Conservation (phyloP, 2,888 invertebrate genomes). For the Drosophila crucigera region DNA sequence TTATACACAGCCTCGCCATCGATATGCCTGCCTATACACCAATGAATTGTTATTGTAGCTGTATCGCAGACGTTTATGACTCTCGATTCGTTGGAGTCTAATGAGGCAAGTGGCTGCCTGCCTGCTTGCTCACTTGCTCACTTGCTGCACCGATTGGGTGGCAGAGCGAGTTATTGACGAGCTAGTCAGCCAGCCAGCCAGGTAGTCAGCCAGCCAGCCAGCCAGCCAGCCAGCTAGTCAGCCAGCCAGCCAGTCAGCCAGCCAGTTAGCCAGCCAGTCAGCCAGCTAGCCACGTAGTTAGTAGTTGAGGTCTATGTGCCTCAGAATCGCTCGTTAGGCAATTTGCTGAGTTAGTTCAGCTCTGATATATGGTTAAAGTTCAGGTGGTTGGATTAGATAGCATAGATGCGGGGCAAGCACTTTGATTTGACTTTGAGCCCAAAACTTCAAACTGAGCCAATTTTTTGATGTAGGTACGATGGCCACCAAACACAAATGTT, state of each 20-base stretch:
- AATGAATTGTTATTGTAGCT: slow-evolving; percentile 64
- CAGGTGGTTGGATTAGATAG: slow-evolving; percentile 57
- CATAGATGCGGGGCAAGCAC: slow-evolving; percentile 57
- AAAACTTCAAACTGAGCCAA: slow-evolving; percentile 48
- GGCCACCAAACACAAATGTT: slow-evolving; percentile 38
- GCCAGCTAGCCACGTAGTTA: background rate
- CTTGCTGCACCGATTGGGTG: slow-evolving; percentile 58
- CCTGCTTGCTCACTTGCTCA: background rate
- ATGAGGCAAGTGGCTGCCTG: slow-evolving; percentile 67
- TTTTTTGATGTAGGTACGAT: slow-evolving; percentile 64
- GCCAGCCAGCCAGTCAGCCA: background rate
- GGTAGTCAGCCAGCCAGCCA: background rate
- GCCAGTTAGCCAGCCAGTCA: slow-evolving; percentile 7
- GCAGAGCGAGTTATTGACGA: slow-evolving; percentile 46
- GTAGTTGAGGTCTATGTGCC: background rate
- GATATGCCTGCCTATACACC: slow-evolving; percentile 32
- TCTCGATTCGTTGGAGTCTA: slow-evolving; percentile 75
- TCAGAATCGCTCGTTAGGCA: slow-evolving; percentile 4
- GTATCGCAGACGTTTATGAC: slow-evolving; percentile 70
- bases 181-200: slow-evolving; percentile 11
- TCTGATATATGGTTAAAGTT: slow-evolving; percentile 54
- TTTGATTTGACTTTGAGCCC: slow-evolving; percentile 76
- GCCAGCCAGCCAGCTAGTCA: slow-evolving; percentile 8
- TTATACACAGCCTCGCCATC: slow-evolving; percentile 55
- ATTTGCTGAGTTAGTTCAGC: slow-evolving; percentile 32